phyloP scores from a whole-genome alignment of 2,888 invertebrate genomes.

The Heliconius cydno region DNA sequence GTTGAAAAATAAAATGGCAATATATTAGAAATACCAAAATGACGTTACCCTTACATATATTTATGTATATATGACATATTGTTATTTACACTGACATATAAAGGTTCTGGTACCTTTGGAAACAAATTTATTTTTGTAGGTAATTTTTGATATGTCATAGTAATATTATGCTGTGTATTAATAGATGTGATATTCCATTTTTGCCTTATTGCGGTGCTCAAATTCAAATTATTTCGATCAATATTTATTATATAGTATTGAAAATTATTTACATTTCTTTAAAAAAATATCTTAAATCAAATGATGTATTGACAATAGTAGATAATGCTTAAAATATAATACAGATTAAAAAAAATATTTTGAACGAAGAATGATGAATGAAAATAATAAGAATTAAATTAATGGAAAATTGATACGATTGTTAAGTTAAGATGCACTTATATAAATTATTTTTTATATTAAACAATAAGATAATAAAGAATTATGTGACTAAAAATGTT shows the following conservation, averaged over 20 bases:
- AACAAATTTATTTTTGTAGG: conserved; percentile 3
- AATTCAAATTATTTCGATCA: conserved; percentile 17
- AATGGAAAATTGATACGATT: not conserved
- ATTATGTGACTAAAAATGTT: not conserved
- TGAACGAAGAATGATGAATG: not conserved
- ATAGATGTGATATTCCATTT: conserved; percentile 13
- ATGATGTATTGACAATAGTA: not conserved
- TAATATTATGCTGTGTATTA: not conserved
- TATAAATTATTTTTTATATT: conserved; percentile 24
- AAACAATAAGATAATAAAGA: conserved; percentile 5
- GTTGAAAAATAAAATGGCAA: conserved; percentile 9
- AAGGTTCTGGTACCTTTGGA: not conserved
- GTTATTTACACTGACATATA: not conserved
- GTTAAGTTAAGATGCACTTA: conserved; percentile 16
- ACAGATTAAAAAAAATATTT: conserved; percentile 9
- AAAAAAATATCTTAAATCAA: not conserved
- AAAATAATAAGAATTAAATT: not conserved
- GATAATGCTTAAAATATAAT: conserved; percentile 17
- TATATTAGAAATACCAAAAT: conserved; percentile 61
- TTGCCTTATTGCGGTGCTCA: conserved; percentile 25
- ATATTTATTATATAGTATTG: conserved; percentile 3
- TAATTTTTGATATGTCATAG: not conserved
- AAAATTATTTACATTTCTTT: conserved; percentile 1
- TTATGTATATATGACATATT: conserved; percentile 41
- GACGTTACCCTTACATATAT: conserved; percentile 49